Conservation (phyloP, 2,888 invertebrate species). For the Pammene aurita region DNA sequence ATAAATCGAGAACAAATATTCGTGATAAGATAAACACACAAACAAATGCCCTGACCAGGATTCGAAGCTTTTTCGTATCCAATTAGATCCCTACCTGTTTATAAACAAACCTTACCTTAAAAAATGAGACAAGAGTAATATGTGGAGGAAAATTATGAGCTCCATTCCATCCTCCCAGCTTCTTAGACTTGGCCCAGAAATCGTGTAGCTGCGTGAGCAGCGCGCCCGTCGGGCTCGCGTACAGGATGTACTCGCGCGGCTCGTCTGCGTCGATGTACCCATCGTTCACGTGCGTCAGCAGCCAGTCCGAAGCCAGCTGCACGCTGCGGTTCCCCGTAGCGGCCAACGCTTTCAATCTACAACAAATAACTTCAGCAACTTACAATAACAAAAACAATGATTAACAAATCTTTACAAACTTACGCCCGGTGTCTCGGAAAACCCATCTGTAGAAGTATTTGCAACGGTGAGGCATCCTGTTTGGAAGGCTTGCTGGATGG, state of each 20-base stretch:
- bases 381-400: neutral
- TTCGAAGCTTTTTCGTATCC: too few species aligned
- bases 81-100: too few species aligned
- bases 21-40: too few species aligned
- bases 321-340: conserved; percentile 95
- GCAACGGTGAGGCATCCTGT: conserved; percentile 89
- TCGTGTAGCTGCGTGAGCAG: conserved; percentile 88
- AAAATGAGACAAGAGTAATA: conserved; percentile 94
- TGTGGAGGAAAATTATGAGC: conserved; percentile 96
- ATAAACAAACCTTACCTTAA: conserved; percentile 84
- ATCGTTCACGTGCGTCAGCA: conserved; percentile 94
- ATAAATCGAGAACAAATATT: too few species aligned
- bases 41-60: too few species aligned
- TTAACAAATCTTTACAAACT: conserved; percentile 65
- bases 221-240: conserved; percentile 92
- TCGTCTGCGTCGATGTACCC: conserved; percentile 89
- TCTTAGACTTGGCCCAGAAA: conserved; percentile 91
- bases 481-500: conserved; percentile 88
- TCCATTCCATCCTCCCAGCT: conserved; percentile 92
- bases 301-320: conserved; percentile 95
- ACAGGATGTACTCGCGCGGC: conserved; percentile 93
- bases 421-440: conserved; percentile 95
- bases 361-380: conserved; percentile 49
- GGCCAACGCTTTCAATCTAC: conserved; percentile 93
- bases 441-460: conserved; percentile 94